Evolutionary conservation across 2,888 invertebrate species (phyloP).

Genomic region (Imbricaverruca yamaguchii): DNA sequence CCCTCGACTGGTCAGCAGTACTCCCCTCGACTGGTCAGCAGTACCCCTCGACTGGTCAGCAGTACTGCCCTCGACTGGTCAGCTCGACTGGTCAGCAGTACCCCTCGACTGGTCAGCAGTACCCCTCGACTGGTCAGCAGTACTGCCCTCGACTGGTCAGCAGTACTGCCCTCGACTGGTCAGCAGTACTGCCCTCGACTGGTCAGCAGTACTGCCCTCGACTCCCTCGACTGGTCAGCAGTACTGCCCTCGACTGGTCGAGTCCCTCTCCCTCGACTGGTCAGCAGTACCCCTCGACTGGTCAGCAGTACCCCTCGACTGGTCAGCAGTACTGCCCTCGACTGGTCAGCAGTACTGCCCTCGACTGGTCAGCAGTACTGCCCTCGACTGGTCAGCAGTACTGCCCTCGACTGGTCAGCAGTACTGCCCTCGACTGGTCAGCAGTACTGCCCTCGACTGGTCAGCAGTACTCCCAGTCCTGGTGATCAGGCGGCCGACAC

Average conservation of each 20-base stretch:
- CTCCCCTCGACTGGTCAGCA: not conserved
- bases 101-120: too few species aligned
- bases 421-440: not conserved
- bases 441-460: not conserved
- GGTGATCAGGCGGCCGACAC: constrained; percentile 24
- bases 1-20: not conserved
- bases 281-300: not conserved
- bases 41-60: not conserved
- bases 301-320: not conserved
- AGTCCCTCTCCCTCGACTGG: too few species aligned
- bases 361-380: too few species aligned
- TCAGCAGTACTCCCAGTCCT: constrained; percentile 27
- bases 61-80: not conserved
- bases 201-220: constrained; percentile 22
- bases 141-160: too few species aligned
- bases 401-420: too few species aligned
- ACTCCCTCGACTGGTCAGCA: not conserved
- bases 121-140: too few species aligned
- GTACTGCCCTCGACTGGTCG: not conserved
- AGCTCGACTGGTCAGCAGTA: too few species aligned
- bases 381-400: too few species aligned
- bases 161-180: not conserved
- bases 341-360: too few species aligned
- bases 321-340: not conserved
- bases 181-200: not conserved